Evolutionary conservation across 2,888 invertebrate species (phyloP), one percentile per base, ranked within the genome.

Genomic region (Volucella inflata): DNA sequence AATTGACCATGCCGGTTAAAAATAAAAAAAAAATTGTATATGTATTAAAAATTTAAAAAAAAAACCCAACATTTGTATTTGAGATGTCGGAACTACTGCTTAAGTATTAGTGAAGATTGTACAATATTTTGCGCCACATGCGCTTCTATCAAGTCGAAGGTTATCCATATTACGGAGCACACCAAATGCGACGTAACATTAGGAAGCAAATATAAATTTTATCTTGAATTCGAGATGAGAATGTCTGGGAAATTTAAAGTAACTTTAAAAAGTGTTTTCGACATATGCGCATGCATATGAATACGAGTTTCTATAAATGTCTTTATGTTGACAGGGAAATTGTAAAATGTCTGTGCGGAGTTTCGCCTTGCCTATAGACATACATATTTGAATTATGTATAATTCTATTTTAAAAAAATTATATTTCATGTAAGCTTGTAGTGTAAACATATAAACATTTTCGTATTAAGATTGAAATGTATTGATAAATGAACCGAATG

Each of bases 1-100:
- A 79, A 79, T 72, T 79, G 53, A 40, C 17, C 65, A 50, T 46
- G 79, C 44, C 71, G 67, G 74, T 79, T 79, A 72, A 64, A 79
- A 65, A 79, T 44, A 51, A 64, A 46, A 72, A 72, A 16, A 72
- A 65, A 17, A 42, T 12, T 42, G 2, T 42, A 30, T 30, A 30
- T 30, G 6, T 17, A 59, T n/a, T 51, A 51, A 51, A 65, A 1
- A 51, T 9, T 4, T 11, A 11, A 17, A 17, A 2, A 21, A 21
- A 6, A 30, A 30, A 6, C 30, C 30, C 30, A 30, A 30, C 30
- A 6, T 30, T 30, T 30, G 44, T 12, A 64, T 62, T 44, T n/a
- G 36, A 10, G 42, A 16, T 16, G 48, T 50, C 48, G 64, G 11
- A 14, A 50, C 30, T 16, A 50, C 36, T 64, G 48, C 48, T 36